Percentiles rank a stretch among this genome's conserved stretches.
Evolutionary conservation across 2,797 vertebrate genomes (phyloP).

Genomic region (Danio aesculapii): DNA sequence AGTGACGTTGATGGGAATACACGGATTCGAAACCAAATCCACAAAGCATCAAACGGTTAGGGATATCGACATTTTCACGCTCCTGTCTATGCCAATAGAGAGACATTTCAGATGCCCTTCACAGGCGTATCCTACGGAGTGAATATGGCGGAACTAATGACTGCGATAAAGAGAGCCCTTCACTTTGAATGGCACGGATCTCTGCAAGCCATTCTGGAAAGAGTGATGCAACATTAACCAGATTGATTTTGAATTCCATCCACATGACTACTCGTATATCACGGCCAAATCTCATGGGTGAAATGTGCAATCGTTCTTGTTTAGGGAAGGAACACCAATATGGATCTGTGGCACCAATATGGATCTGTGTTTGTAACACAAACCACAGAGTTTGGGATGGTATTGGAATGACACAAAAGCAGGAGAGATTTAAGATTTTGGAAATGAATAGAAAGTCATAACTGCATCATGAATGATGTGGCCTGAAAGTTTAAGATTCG

Average conservation of each 20-base stretch:
- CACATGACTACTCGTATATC: conserved; percentile 68
- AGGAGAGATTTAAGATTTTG: neutral
- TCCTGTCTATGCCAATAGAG: conserved; percentile 37
- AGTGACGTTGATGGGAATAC: neutral
- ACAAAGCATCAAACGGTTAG: conserved; percentile 4
- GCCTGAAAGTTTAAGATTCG: neutral
- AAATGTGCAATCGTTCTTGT: conserved; percentile 71
- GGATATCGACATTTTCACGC: neutral
- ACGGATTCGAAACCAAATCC: conserved; percentile 5
- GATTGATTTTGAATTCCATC: conserved; percentile 75
- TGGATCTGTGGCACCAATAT: conserved; percentile 57
- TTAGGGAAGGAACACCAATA: conserved; percentile 72
- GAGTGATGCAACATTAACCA: conserved; percentile 78
- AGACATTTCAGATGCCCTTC: conserved; percentile 69
- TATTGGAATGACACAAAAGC: conserved; percentile 46
- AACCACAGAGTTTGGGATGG: conserved; percentile 44
- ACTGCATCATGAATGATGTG: neutral
- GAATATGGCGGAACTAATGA: conserved; percentile 71
- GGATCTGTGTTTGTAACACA: conserved; percentile 59
- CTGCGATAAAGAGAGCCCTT: conserved; percentile 69
- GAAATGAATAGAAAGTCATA: neutral
- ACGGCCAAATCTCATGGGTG: conserved; percentile 67
- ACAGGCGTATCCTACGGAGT: conserved; percentile 59
- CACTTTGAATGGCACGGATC: conserved; percentile 62
- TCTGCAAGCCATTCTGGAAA: conserved; percentile 61